Base-by-base conservation (phyloP, 2,113 vertebrate genomes). In the Nothocercus nigrocapillus region DNA sequence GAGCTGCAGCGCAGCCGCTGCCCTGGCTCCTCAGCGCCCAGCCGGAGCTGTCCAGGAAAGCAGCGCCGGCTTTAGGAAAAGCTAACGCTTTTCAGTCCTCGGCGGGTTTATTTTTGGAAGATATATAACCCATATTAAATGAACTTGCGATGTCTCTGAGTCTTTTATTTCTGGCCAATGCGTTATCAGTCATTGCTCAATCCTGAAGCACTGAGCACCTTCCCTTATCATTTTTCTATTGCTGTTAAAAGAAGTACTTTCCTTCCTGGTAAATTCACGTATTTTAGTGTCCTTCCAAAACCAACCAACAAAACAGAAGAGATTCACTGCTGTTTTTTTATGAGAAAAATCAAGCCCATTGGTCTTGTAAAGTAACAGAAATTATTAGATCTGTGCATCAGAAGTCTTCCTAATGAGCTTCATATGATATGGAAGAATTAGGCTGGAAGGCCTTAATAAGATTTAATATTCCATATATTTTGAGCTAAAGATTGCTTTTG, bases 361-460 rank as follows among this genome's bases (percentile, higher is more conserved):
- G 21, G 27, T 49, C n/a, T 72, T 66, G 64, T 81, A 85, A 95
- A 49, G 5, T 27, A 53, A 19, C 4, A 93, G n/a, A 54, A 94
- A 82, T 34, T 36, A 1, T 62, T 91, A 34, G 9, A 69, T 38
- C 36, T 82, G 17, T 66, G 20, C 5, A 6, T 53, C 67, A 82
- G 51, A 74, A 67, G 45, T 45, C 20, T 30, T 81, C 8, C 44
- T 10, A 44, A 66, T 36, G 2, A 58, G 22, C 5, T 2, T 28
- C 30, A 34, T 6, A 30, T 16, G 36, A 5, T 11, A 14, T 28
- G 14, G 61, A 88, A 75, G 13, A 86, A 70, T 78, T 32, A 38
- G 45, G 27, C n/a, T 70, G 36, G 15, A 90, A 90, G 69, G 4
- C 6, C 27, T 88, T 79, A 61, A 64, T 47, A 47, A 47, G 45